Evolutionary conservation across 2,113 vertebrate species (phyloP).

Genomic region (Cichladusa arquata): DNA sequence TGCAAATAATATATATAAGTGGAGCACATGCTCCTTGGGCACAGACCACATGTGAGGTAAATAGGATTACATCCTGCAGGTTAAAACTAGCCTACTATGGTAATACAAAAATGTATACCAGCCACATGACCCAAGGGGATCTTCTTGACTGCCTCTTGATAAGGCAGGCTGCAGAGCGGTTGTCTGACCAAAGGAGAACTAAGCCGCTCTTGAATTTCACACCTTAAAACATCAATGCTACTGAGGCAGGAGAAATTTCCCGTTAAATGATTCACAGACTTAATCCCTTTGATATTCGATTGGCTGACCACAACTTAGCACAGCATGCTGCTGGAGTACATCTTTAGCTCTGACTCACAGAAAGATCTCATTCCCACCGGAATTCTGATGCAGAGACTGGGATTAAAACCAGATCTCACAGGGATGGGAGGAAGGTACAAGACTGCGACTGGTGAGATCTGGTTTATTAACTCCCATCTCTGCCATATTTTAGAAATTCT

Average conservation of each 20-base stretch:
- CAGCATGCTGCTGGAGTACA: conserved; percentile 59
- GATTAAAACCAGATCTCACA: conserved; percentile 42
- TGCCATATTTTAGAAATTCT: background rate
- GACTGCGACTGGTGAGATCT: background rate
- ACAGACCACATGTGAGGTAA: conserved; percentile 61
- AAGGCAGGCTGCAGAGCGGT: background rate
- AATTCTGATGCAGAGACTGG: background rate
- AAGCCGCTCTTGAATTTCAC: conserved; percentile 67
- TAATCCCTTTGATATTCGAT: conserved; percentile 69
- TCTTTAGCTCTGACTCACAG: conserved; percentile 54
- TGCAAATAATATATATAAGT: conserved; percentile 17
- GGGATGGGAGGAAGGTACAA: background rate
- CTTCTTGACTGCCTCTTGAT: conserved; percentile 64
- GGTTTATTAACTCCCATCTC: background rate
- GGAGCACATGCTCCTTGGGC: conserved; percentile 31
- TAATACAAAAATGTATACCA: conserved; percentile 58
- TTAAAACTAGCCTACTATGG: conserved; percentile 62
- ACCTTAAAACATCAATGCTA: conserved; percentile 68
- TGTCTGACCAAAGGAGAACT: conserved; percentile 63
- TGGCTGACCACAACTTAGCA: conserved; percentile 65
- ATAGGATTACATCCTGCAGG: conserved; percentile 65
- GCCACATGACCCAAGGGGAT: conserved; percentile 64
- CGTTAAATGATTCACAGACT: conserved; percentile 66
- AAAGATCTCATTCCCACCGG: conserved; percentile 56
- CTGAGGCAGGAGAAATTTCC: conserved; percentile 66